Base-by-base conservation (phyloP, 2,888 invertebrate species). In the Cephalotes varians region DNA sequence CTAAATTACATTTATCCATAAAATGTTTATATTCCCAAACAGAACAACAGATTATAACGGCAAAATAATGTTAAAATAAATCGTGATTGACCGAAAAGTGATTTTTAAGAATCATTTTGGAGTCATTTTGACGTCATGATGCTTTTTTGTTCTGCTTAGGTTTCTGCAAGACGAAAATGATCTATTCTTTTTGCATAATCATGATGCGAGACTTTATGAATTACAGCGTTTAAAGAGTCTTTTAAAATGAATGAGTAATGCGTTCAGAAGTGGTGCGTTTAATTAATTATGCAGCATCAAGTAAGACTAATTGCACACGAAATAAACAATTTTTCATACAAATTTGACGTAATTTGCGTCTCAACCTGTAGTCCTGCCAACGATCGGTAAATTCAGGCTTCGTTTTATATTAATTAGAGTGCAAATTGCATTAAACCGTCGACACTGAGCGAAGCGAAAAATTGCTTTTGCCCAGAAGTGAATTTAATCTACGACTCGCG, bases 361-460 rank as follows among this genome's bases (percentile, higher is more conserved):
- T 74, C 64, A 58, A n/a, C 21, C 31, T 12, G n/a, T 31, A 69
- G n/a, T 31, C 21, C 15, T 54, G 54, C 65, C 31, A 56, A 31
- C 77, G 44, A 67, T 67, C 56, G 56, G 77, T 54, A 54, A 56
- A 69, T 79, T 79, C 69, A 69, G 44, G 47, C 69, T 49, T 56
- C 69, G 77, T 67, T 79, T 69, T 79, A 56, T 79, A 79, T 67
- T 79, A 79, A 79, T 79, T 69, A 79, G 77, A 44, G 77, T 79
- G 77, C 69, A 79, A 79, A 79, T 79, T 69, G 69, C 77, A 79
- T 79, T 79, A 79, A 79, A 69, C 34, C 77, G 69, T 67, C 69
- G 77, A 67, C 77, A 79, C 69, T 79, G 77, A 79, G 77, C 77
- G 77, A 79, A 69, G 77, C 77, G 77, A 79, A 79, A 79, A 79